Conservation (phyloP, 2,797 vertebrate species). For the Enteromius anoplus region DNA sequence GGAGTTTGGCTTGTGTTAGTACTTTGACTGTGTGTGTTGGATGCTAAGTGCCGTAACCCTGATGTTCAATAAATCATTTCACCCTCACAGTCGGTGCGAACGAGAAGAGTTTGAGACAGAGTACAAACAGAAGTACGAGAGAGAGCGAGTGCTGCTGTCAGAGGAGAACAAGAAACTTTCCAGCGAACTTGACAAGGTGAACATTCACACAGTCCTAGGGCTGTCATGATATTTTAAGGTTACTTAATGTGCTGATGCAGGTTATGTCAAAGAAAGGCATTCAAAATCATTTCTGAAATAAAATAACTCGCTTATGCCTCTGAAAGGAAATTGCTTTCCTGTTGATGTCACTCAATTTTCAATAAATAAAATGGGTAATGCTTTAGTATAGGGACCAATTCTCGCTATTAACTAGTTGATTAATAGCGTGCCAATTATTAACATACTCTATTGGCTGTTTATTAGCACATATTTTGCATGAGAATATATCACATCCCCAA, state of each 20-base stretch:
- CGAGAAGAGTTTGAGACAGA: constrained; percentile 93
- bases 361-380: not conserved
- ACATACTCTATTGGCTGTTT: not conserved
- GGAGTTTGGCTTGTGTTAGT: constrained; percentile 10
- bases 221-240: not conserved
- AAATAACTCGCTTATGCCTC: too few relatives aligned
- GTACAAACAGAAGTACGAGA: constrained; percentile 93
- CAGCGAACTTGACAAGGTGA: constrained; percentile 92
- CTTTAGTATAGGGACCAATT: not conserved
- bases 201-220: constrained; percentile 21
- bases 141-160: constrained; percentile 85
- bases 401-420: not conserved
- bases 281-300: not conserved
- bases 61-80: constrained; percentile 9
- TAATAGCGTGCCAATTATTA: not conserved
- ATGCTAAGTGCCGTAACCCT: constrained; percentile 8
- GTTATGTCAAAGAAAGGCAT: not conserved
- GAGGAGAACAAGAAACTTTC: constrained; percentile 97
- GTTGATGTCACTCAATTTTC: not conserved
- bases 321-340: not conserved
- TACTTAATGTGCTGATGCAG: constrained; percentile 2
- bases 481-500: not conserved
- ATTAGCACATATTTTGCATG: not conserved
- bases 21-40: not conserved
- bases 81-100: constrained; percentile 83